A percentile compares a stretch with the other conserved stretches of the same genome.
phyloP scores from a whole-genome alignment of 2,113 vertebrate genomes.

The Sterrhoptilus dennistouni region DNA sequence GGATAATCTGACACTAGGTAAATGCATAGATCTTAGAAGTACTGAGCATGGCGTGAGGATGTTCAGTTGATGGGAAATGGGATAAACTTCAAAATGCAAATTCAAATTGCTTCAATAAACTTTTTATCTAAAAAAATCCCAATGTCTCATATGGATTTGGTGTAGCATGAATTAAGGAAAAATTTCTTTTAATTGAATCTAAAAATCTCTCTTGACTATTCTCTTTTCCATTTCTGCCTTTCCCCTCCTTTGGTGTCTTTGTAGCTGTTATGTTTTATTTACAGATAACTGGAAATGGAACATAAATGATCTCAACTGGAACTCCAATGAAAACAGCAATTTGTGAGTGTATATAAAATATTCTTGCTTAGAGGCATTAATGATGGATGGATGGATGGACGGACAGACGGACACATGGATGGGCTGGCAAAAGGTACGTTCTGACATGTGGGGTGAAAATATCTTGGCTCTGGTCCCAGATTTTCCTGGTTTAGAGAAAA shows the following conservation, averaged over 20 bases:
- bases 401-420: neutral
- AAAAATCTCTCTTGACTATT: neutral
- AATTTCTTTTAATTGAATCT: neutral
- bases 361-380: neutral
- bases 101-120: neutral
- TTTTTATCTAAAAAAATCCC: neutral
- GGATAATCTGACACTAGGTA: neutral
- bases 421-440: neutral
- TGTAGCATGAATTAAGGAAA: neutral
- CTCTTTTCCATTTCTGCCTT: neutral
- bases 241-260: neutral
- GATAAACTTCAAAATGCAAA: constrained; percentile 2
- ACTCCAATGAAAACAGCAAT: neutral
- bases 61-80: neutral
- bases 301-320: neutral
- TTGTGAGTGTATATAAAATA: neutral
- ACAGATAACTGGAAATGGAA: neutral
- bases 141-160: neutral
- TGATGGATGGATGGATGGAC: neutral
- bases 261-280: constrained; percentile 9
- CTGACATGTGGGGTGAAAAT: neutral
- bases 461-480: neutral
- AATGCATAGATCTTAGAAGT: neutral
- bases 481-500: neutral
- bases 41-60: neutral